Evolutionary conservation across 1,140 invertebrate species (phyloP).

Genomic region (Cotesia chilonis): DNA sequence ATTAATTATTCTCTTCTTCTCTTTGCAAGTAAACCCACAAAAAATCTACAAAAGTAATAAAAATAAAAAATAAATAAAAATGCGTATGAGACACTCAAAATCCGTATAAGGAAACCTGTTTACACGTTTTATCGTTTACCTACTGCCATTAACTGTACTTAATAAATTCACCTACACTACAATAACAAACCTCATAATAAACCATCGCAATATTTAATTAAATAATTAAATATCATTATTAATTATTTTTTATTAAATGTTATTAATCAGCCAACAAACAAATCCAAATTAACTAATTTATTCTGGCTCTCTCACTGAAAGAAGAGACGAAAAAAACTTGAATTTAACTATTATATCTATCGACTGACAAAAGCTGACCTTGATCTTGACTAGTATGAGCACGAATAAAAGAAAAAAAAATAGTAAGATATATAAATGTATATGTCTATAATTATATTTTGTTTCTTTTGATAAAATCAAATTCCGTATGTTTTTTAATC

Average conservation of each 20-base stretch:
- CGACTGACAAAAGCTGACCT: slow-evolving; percentile 50
- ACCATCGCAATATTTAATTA: too few species aligned
- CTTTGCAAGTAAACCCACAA: neutral
- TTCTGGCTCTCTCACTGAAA: too few species aligned
- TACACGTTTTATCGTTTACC: slow-evolving; percentile 26
- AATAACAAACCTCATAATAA: too few species aligned
- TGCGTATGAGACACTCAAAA: slow-evolving; percentile 23
- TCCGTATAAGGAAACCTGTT: slow-evolving; percentile 37
- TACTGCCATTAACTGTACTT: slow-evolving; percentile 23
- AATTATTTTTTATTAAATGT: too few species aligned
- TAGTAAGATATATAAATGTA: neutral
- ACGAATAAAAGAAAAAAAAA: slow-evolving; percentile 37
- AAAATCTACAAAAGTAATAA: too few species aligned
- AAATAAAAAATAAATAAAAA: neutral
- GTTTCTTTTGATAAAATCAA: too few species aligned
- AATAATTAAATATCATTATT: too few species aligned
- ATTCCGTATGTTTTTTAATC: too few species aligned
- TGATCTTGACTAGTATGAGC: slow-evolving; percentile 54
- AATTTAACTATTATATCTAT: slow-evolving; percentile 2
- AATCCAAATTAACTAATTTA: too few species aligned
- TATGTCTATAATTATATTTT: too few species aligned
- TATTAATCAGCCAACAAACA: too few species aligned
- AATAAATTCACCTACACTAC: neutral
- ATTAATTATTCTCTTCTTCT: neutral
- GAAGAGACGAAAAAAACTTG: neutral